Evolutionary conservation across 2,888 invertebrate genomes (phyloP).

Genomic region (Parnassius smintheus): DNA sequence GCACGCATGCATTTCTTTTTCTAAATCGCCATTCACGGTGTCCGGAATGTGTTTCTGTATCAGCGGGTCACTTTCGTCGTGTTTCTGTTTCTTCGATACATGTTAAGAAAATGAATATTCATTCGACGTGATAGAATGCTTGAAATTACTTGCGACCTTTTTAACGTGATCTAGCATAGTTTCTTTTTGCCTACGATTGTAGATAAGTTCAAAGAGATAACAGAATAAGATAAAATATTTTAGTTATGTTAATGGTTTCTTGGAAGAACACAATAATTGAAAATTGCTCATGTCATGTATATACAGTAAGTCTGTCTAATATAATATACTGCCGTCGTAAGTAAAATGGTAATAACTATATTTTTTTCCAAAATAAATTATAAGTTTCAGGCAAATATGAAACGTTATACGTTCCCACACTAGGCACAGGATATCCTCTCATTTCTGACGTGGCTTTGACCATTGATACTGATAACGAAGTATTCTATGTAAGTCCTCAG

Average conservation of each 20-base stretch:
- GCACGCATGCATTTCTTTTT: constrained; percentile 13
- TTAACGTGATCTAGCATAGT: not conserved
- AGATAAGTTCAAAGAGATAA: not conserved
- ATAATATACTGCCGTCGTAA: no score
- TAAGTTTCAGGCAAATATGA: no score
- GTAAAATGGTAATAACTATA: no score
- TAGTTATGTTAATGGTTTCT: not conserved
- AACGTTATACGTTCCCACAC: no score
- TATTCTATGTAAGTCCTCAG: no score
- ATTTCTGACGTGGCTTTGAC: no score
- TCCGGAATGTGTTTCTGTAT: constrained; percentile 22
- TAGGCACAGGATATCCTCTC: no score
- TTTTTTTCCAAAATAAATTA: no score
- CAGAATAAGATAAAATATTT: not conserved
- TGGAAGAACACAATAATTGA: not conserved
- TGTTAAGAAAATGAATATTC: constrained; percentile 21
- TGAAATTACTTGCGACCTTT: not conserved
- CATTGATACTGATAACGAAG: no score
- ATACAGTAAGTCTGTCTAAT: no score
- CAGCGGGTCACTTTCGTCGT: constrained; percentile 21
- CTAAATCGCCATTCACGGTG: not conserved
- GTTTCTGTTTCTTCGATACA: constrained; percentile 10
- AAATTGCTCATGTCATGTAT: not conserved
- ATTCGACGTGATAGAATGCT: constrained; percentile 14
- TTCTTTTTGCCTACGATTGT: not conserved